Evolutionary conservation across 2,113 vertebrate species (phyloP).

Genomic region (Gopherus flavomarginatus): DNA sequence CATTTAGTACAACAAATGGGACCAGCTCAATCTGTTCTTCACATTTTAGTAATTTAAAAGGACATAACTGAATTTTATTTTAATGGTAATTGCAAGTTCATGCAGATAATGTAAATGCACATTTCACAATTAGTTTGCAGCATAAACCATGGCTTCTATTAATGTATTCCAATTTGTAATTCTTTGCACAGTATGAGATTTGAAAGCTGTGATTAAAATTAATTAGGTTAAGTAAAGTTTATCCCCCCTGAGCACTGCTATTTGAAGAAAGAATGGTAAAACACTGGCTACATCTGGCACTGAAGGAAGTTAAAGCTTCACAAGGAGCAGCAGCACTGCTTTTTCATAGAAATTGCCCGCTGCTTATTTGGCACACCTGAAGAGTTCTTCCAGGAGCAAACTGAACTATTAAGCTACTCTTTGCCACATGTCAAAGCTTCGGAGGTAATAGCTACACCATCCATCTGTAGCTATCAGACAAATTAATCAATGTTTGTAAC

Average conservation of each 20-base stretch:
- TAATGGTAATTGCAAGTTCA: conserved; percentile 84
- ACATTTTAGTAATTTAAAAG: conserved; percentile 81
- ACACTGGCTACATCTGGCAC: conserved; percentile 80
- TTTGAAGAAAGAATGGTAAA: conserved; percentile 82
- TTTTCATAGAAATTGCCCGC: conserved; percentile 52
- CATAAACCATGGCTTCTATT: conserved; percentile 82
- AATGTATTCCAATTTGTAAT: conserved; percentile 88
- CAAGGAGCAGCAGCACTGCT: conserved; percentile 41
- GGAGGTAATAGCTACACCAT: conserved; percentile 42
- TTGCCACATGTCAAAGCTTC: conserved; percentile 66
- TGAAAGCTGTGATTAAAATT: conserved; percentile 91
- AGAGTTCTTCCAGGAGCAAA: conserved; percentile 71
- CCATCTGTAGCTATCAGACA: conserved; percentile 41
- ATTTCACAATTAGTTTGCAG: conserved; percentile 83
- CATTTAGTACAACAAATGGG: conserved; percentile 74
- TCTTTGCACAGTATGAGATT: conserved; percentile 88
- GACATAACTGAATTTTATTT: conserved; percentile 82
- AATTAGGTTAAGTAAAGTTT: conserved; percentile 92
- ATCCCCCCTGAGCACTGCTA: conserved; percentile 84
- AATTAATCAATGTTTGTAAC: conserved; percentile 10
- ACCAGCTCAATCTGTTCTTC: conserved; percentile 78
- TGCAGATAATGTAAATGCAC: conserved; percentile 85
- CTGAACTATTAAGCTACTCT: conserved; percentile 65
- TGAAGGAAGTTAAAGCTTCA: conserved; percentile 74
- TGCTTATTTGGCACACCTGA: conserved; percentile 70